These are phyloP conservation scores for Paratilapia polleni DNA, from an alignment of 2,113 vertebrate species.

Conservation along the genomic window DNA sequence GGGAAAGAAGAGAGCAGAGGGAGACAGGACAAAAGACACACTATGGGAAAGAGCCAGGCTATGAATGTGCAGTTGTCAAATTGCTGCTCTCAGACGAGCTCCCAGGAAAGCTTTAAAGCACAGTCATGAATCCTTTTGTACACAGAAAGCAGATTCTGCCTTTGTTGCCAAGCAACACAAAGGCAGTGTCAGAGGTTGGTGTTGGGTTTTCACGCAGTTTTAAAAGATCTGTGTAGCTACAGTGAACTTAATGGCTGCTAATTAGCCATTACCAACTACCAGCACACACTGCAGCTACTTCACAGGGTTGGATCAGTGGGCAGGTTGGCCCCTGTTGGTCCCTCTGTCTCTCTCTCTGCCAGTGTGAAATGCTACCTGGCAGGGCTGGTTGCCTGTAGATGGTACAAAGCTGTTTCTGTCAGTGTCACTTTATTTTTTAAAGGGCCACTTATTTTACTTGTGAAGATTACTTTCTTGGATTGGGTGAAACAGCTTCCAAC, in stretches of 20 bases:
- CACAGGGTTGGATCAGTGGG: not conserved
- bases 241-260: not conserved
- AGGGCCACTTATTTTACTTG: not conserved
- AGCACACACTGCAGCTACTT: not conserved
- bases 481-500: not conserved
- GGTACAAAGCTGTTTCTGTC: not conserved
- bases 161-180: conserved; percentile 68
- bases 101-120: not conserved
- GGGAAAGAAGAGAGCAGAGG: too few relatives aligned
- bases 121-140: not conserved
- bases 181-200: conserved; percentile 39
- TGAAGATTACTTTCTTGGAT: not conserved
- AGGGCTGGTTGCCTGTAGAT: not conserved
- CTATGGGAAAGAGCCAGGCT: too few relatives aligned
- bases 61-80: not conserved
- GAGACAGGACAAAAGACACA: too few relatives aligned
- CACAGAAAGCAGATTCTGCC: conserved; percentile 16
- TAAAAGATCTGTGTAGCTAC: conserved; percentile 2
- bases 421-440: not conserved
- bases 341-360: not conserved
- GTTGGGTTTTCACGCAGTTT: conserved; percentile 23
- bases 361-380: not conserved
- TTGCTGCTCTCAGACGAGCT: conserved; percentile 14
- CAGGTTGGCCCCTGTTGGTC: not conserved
- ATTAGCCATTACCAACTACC: not conserved